Evolutionary conservation across 92 coral and sea anemone species (phyloP), one percentile per base, ranked within the genome.

Genomic region (Actinernus sp.): DNA sequence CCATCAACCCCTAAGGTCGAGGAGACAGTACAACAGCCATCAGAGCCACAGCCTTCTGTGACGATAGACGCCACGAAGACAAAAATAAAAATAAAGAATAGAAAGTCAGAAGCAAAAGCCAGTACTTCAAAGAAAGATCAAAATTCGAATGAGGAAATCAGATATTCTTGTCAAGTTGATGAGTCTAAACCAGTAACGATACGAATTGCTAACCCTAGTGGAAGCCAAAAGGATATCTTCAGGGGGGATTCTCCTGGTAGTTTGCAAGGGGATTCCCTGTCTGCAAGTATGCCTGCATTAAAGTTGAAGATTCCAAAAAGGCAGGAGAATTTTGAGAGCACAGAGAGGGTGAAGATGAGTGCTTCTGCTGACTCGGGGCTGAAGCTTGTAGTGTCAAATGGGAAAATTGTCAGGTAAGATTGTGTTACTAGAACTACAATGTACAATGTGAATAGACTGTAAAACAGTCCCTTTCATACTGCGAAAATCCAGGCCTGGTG

Each of bases 371-470:
- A 73, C 66, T 82, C 97, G 0, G 69, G 86, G 21, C 73, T 95
- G 10, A 95, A 95, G 37, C 86, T 95, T 34, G 91, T 90, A 66
- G 87, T 95, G 12, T 91, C 99, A 2, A 91, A 95, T 71, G 99
- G 99, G 7, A 86, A 90, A 65, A 91, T 95, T 38, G 82, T 95
- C 41, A 95, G 97, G 99, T 95, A 30, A 4, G 77, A n/a, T n/a
- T n/a, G n/a, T n/a, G n/a, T n/a, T n/a, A n/a, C n/a, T n/a, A n/a
- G n/a, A n/a, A n/a, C n/a, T n/a, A n/a, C n/a, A n/a, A n/a, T n/a
- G n/a, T n/a, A n/a, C n/a, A n/a, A n/a, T n/a, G n/a, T n/a, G n/a
- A n/a, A n/a, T n/a, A n/a, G n/a, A n/a, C n/a, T n/a, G n/a, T n/a
- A n/a, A n/a, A n/a, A n/a, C n/a, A n/a, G n/a, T n/a, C n/a, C n/a